Percentiles rank a stretch among this genome's conserved stretches.
Evolutionary conservation across 1,140 invertebrate species (phyloP).

Genomic region (Aethina tumida): DNA sequence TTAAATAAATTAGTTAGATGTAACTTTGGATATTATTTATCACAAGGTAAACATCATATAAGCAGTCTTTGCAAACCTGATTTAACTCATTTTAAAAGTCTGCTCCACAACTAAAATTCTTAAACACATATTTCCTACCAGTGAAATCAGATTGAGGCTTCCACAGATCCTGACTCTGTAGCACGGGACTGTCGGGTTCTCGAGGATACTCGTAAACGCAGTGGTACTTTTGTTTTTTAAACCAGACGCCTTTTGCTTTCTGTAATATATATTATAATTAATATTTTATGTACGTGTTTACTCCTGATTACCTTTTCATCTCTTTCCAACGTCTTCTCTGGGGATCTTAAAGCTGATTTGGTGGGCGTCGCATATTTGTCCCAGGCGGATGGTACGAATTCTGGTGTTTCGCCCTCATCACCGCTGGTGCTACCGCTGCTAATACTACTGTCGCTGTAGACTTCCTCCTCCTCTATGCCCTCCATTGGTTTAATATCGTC

Average conservation of each 20-base stretch:
- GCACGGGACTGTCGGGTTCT: slow-evolving; percentile 40
- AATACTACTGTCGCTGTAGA: slow-evolving; percentile 24
- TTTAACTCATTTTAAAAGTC: no score
- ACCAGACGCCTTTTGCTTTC: slow-evolving; percentile 53
- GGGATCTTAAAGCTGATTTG: slow-evolving; percentile 45
- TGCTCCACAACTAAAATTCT: no score
- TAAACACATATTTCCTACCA: no score
- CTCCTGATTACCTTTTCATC: slow-evolving; percentile 27
- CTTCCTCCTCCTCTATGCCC: slow-evolving; percentile 25
- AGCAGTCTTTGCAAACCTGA: no score
- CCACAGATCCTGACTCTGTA: slow-evolving; percentile 32
- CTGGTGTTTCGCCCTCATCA: slow-evolving; percentile 46
- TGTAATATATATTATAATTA: slow-evolving; percentile 20
- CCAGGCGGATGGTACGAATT: slow-evolving; percentile 51
- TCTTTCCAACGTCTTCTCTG: slow-evolving; percentile 37
- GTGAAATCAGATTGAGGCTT: slow-evolving; percentile 30
- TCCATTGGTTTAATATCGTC: slow-evolving; percentile 24
- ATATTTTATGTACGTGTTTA: no score
- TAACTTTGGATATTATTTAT: no score
- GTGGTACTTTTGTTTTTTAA: slow-evolving; percentile 72
- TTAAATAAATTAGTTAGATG: no score
- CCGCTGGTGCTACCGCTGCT: slow-evolving; percentile 37
- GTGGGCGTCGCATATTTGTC: slow-evolving; percentile 45
- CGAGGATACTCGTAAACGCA: slow-evolving; percentile 74
- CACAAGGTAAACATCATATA: no score